Percentiles rank a stretch among this genome's conserved stretches.
Evolutionary conservation across 1,140 invertebrate species (phyloP).

Genomic region (Hesperophylax magnus): DNA sequence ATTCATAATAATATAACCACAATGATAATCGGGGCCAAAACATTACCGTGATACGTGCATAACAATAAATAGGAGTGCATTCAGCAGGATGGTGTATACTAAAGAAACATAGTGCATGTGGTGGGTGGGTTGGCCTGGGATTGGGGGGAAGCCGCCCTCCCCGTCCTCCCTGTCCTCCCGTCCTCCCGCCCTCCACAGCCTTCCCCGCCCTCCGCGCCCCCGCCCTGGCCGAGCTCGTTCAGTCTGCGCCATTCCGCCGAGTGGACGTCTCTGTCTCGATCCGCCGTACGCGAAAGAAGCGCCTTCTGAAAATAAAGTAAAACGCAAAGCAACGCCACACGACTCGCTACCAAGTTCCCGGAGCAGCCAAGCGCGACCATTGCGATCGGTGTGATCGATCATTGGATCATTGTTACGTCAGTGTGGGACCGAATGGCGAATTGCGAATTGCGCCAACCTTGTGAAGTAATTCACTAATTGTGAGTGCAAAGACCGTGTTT

Average conservation of each 20-base stretch:
- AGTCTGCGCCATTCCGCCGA: conserved; percentile 40
- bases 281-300: conserved; percentile 15
- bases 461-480: conserved; percentile 31
- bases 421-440: not conserved
- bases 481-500: conserved; percentile 36
- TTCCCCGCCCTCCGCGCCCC: conserved; percentile 13
- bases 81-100: not conserved
- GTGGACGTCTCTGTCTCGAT: conserved; percentile 27
- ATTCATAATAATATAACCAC: conserved; percentile 4
- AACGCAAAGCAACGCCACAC: not conserved
- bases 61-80: conserved; percentile 21
- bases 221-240: conserved; percentile 28
- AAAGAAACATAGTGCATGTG: not conserved
- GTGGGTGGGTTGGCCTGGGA: not conserved
- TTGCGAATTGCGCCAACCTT: conserved; percentile 21
- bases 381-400: not conserved
- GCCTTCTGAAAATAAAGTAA: conserved; percentile 7
- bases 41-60: conserved; percentile 26
- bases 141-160: not conserved
- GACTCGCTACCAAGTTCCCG: conserved; percentile 1
- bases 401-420: conserved; percentile 11
- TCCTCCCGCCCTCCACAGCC: not conserved
- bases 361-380: conserved; percentile 18
- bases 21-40: conserved; percentile 20
- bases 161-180: conserved; percentile 6